Evolutionary conservation across 64 coral and sea anemone genomes (phyloP).

Genomic region (Stichodactyla helianthus): DNA sequence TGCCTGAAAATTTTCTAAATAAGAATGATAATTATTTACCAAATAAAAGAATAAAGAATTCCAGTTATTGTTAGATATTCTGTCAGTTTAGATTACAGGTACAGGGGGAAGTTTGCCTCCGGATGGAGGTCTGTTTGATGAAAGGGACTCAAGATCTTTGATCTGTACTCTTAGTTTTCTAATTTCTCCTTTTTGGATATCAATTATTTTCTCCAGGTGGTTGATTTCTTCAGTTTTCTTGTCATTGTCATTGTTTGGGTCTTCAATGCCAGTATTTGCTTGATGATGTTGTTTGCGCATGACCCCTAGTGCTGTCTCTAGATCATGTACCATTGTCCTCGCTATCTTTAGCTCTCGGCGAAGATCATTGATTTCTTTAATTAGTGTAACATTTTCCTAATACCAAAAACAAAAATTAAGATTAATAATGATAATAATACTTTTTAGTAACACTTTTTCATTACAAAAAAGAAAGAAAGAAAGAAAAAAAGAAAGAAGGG

Average conservation of each 20-base stretch:
- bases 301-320: slow-evolving; percentile 90
- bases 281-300: slow-evolving; percentile 81
- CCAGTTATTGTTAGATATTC: background rate
- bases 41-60: background rate
- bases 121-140: slow-evolving; percentile 68
- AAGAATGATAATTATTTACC: background rate
- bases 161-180: slow-evolving; percentile 87
- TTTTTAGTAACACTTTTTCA: too few relatives aligned
- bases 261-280: slow-evolving; percentile 6
- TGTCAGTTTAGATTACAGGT: slow-evolving; percentile 49
- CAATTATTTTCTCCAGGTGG: slow-evolving; percentile 91
- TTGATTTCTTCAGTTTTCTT: slow-evolving; percentile 44
- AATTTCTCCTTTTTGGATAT: slow-evolving; percentile 92
- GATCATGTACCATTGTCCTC: slow-evolving; percentile 87
- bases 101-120: slow-evolving; percentile 76
- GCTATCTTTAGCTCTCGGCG: slow-evolving; percentile 96
- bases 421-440: too few relatives aligned
- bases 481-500: too few relatives aligned
- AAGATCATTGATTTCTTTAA: slow-evolving; percentile 97
- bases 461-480: too few relatives aligned
- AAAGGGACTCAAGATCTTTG: slow-evolving; percentile 77
- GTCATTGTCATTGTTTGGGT: background rate
- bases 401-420: background rate
- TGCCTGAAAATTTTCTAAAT: background rate
- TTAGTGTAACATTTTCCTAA: slow-evolving; percentile 97